These are phyloP conservation scores for Phaonia tiefii DNA, from an alignment of 2,888 invertebrate species.

Conservation along the genomic window DNA sequence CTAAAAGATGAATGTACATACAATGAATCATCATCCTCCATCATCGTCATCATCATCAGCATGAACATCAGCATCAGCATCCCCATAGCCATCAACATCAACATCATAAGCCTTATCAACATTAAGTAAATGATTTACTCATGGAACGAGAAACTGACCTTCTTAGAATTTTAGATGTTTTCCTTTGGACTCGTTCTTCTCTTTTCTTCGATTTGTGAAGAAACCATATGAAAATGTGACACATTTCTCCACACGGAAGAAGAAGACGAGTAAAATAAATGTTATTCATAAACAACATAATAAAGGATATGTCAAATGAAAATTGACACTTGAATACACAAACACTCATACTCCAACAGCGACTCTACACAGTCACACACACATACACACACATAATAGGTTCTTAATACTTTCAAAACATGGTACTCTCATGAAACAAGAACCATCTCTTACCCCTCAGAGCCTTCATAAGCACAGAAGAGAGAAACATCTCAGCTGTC, in stretches of 20 bases:
- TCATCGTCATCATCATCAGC: not conserved
- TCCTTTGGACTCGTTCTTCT: constrained; percentile 20
- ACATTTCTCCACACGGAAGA: constrained; percentile 14
- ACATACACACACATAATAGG: constrained; percentile 6
- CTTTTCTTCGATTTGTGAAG: not conserved
- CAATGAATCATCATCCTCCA: constrained; percentile 32
- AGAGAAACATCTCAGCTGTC: constrained; percentile 45
- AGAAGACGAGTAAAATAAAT: constrained; percentile 11
- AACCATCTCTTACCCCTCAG: not conserved
- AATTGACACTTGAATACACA: constrained; percentile 59
- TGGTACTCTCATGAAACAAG: not conserved
- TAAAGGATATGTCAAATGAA: constrained; percentile 61
- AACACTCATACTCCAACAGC: constrained; percentile 20
- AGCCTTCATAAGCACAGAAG: constrained; percentile 10
- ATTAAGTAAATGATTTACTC: constrained; percentile 43
- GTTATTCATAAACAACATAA: constrained; percentile 47
- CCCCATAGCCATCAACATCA: constrained; percentile 24
- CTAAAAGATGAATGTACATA: constrained; percentile 19
- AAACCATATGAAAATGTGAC: constrained; percentile 37
- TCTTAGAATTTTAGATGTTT: constrained; percentile 45
- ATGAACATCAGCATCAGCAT: constrained; percentile 25
- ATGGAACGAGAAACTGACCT: constrained; percentile 43
- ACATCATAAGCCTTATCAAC: not conserved
- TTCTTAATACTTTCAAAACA: constrained; percentile 13
- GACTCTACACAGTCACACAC: not conserved